Conservation (phyloP, 1,140 invertebrate genomes). For the Pseudomyrmex flavicornis region DNA sequence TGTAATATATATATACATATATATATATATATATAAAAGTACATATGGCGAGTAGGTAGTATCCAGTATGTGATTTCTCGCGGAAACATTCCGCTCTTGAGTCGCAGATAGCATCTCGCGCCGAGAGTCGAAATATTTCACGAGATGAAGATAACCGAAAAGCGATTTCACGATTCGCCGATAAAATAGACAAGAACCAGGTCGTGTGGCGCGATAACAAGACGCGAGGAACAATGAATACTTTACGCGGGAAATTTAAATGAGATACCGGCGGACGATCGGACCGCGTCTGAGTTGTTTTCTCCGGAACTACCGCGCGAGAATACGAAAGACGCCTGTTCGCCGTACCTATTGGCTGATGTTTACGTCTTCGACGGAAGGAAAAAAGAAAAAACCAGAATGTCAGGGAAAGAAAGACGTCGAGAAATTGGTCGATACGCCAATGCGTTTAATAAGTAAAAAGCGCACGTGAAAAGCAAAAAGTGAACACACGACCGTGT, state of each 20-base stretch:
- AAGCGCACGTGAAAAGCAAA: constrained; percentile 11
- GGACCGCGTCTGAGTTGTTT: constrained; percentile 2
- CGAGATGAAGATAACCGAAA: constrained; percentile 35
- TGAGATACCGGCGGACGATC: constrained; percentile 25
- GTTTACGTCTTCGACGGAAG: neutral
- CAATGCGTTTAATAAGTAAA: constrained; percentile 51
- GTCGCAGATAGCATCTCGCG: constrained; percentile 22
- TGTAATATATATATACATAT: neutral
- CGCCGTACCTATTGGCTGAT: constrained; percentile 21
- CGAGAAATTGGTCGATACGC: constrained; percentile 38
- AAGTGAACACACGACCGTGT: neutral
- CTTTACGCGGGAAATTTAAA: constrained; percentile 20
- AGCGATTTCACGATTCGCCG: constrained; percentile 38
- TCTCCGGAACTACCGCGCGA: neutral
- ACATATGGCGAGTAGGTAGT: neutral
- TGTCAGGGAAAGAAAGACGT: neutral
- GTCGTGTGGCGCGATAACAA: constrained; percentile 26
- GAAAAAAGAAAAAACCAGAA: no score
- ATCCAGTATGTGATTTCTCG: constrained; percentile 50
- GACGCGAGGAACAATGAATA: constrained; percentile 8
- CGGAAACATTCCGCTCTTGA: constrained; percentile 39
- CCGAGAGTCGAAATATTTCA: constrained; percentile 35
- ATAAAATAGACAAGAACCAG: constrained; percentile 23
- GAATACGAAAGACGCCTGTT: constrained; percentile 28
- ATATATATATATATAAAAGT: no score